Percentiles rank a stretch among this genome's conserved stretches.
These are phyloP conservation scores for Lipotes vexillifer DNA, from an alignment of 2,113 vertebrate species.

Conservation along the genomic window DNA sequence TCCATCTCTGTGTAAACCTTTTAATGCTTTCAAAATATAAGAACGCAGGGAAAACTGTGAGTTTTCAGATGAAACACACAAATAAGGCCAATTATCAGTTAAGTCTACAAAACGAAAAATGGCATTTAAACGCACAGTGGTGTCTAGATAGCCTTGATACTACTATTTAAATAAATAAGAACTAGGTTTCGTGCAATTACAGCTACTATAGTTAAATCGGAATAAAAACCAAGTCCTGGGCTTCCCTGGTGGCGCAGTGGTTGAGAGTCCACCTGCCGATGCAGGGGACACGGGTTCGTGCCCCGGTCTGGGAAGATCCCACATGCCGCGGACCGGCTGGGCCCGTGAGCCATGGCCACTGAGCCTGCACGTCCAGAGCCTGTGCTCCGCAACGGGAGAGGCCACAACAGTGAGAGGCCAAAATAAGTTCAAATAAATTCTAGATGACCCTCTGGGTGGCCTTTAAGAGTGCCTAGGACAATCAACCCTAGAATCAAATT, in stretches of 20 bases:
- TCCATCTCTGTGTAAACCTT: background rate
- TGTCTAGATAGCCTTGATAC: background rate
- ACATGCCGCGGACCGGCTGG: too few species aligned
- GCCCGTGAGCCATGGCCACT: too few species aligned
- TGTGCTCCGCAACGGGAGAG: too few species aligned
- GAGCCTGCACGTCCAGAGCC: too few species aligned
- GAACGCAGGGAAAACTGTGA: background rate
- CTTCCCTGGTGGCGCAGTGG: too few species aligned
- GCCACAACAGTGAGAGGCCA: too few species aligned
- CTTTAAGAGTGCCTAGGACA: background rate
- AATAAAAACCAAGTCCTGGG: background rate
- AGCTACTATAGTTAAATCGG: background rate
- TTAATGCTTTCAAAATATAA: slow-evolving; percentile 12
- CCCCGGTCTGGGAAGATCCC: too few species aligned
- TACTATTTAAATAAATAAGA: slow-evolving; percentile 19
- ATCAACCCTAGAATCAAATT: background rate
- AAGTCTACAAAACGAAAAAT: slow-evolving; percentile 13
- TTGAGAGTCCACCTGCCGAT: too few species aligned
- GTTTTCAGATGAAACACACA: slow-evolving; percentile 21
- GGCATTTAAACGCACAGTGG: background rate
- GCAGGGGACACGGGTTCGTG: too few species aligned
- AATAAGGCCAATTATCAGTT: slow-evolving; percentile 1
- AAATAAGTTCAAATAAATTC: slow-evolving; percentile 19
- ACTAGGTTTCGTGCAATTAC: background rate
- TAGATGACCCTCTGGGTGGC: background rate